Percentiles rank a stretch among this genome's conserved stretches.
Evolutionary conservation across 2,113 vertebrate species (phyloP).

Genomic region (Actenoides lindsayi): DNA sequence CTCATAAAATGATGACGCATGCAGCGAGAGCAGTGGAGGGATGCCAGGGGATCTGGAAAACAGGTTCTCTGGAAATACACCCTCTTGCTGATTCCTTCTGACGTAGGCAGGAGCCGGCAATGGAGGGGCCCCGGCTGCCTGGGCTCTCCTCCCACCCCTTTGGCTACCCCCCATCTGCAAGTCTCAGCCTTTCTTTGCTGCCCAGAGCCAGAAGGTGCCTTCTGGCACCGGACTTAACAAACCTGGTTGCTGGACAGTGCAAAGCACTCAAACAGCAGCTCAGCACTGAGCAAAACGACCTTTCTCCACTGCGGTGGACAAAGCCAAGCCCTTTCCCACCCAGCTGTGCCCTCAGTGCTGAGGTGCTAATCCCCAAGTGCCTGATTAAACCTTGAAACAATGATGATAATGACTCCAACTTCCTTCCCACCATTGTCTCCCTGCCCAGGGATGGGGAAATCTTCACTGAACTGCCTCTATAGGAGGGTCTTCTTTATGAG

Average conservation of each 20-base stretch:
- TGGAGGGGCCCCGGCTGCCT: neutral
- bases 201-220: neutral
- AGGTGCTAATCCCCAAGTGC: neutral
- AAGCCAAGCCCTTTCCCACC: neutral
- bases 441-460: slow-evolving; percentile 9
- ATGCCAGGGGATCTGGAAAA: slow-evolving; percentile 57
- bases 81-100: neutral
- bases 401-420: slow-evolving; percentile 3
- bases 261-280: neutral
- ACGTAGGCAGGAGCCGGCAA: neutral
- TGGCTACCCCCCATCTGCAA: accelerated
- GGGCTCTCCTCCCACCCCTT: neutral
- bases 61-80: slow-evolving; percentile 17
- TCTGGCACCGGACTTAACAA: accelerated
- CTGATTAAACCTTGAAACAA: slow-evolving; percentile 1
- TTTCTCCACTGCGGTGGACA: neutral
- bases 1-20: slow-evolving; percentile 31
- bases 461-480: neutral
- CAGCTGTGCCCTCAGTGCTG: neutral
- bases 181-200: neutral
- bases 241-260: neutral
- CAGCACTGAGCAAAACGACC: neutral
- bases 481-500: neutral
- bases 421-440: slow-evolving; percentile 69
- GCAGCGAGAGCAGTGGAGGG: neutral